These are phyloP conservation scores for Stictonetta naevosa DNA, from an alignment of 2,113 vertebrate genomes.

Conservation along the genomic window DNA sequence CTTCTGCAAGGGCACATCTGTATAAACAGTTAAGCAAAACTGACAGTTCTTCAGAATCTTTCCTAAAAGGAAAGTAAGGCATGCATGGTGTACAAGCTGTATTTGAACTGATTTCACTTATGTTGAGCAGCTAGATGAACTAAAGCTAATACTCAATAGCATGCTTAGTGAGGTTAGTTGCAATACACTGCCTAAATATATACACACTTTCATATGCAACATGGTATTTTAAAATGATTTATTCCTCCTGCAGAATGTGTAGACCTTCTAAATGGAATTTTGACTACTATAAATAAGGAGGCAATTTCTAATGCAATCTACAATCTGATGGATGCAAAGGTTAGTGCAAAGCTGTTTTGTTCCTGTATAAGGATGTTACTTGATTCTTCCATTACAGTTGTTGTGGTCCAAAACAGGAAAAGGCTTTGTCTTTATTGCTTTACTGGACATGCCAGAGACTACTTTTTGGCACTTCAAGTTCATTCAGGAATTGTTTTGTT, in stretches of 20 bases:
- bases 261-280: slow-evolving; percentile 34
- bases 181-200: neutral
- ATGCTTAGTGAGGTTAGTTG: neutral
- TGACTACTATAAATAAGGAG: slow-evolving; percentile 40
- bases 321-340: slow-evolving; percentile 60
- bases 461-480: neutral
- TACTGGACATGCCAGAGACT: neutral
- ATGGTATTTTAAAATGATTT: neutral
- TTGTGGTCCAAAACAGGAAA: neutral
- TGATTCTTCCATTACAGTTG: neutral
- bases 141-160: neutral
- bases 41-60: neutral
- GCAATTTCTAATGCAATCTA: slow-evolving; percentile 53
- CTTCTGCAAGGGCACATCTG: neutral
- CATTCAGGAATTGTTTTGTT: neutral
- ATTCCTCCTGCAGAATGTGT: slow-evolving; percentile 50
- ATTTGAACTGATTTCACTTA: neutral
- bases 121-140: no score
- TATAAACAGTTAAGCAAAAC: neutral
- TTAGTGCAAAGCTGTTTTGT: slow-evolving; percentile 1
- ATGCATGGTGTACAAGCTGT: neutral
- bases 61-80: neutral
- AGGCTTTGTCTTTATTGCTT: neutral
- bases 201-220: neutral
- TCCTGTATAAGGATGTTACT: neutral